These are phyloP conservation scores for Dryas iulia DNA, from an alignment of 1,140 invertebrate genomes.

Conservation along the genomic window DNA sequence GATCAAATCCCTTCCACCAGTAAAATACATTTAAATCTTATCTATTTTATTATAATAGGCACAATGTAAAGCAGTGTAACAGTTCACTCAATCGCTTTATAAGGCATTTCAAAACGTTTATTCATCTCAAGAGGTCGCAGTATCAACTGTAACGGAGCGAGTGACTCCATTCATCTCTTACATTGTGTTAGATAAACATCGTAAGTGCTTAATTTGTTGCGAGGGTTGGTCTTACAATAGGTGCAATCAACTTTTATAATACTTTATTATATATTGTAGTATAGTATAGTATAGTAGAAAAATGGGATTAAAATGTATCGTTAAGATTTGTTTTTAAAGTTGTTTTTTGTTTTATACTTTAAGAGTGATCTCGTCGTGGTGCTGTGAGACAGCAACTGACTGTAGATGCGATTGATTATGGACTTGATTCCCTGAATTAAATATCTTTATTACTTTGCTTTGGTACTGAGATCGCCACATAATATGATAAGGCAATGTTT, in stretches of 20 bases:
- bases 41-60: background rate
- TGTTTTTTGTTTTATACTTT: no score
- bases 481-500: no score
- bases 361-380: no score
- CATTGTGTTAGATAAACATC: conserved; percentile 16
- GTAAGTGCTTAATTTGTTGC: conserved; percentile 19
- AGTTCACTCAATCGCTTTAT: background rate
- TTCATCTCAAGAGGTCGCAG: conserved; percentile 14
- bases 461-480: no score
- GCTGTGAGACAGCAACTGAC: no score
- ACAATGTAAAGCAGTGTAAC: background rate
- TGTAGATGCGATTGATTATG: no score
- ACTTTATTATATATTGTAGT: background rate
- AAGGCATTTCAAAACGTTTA: background rate
- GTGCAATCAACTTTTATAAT: background rate
- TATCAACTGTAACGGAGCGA: conserved; percentile 1
- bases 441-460: no score
- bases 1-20: background rate
- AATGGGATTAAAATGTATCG: background rate
- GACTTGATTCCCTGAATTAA: no score
- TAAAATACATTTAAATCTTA: background rate
- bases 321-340: background rate
- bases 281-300: no score
- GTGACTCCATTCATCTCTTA: conserved; percentile 5
- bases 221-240: background rate